phyloP scores from a whole-genome alignment of 2,888 invertebrate species.

The Tachina lurida region DNA sequence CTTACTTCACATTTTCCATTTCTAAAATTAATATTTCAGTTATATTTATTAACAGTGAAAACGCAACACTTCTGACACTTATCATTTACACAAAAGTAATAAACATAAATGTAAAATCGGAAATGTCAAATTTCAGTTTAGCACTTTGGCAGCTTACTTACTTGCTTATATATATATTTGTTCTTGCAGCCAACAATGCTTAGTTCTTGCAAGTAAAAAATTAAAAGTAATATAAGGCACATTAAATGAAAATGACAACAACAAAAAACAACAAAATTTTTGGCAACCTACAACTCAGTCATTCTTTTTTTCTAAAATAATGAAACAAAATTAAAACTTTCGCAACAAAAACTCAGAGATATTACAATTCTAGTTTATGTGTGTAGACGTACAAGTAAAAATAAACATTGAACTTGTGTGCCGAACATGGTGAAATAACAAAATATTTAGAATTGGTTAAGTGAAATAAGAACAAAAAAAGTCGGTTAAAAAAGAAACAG shows the following conservation, averaged over 20 bases:
- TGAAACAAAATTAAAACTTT: not conserved
- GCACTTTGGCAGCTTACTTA: not conserved
- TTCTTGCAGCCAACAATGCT: slow-evolving; percentile 9
- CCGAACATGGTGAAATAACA: slow-evolving; percentile 15
- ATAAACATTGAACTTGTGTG: slow-evolving; percentile 25
- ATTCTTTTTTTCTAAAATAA: not conserved
- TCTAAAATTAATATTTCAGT: not conserved
- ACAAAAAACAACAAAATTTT: slow-evolving; percentile 33
- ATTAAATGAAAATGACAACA: slow-evolving; percentile 6
- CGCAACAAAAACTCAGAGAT: slow-evolving; percentile 13
- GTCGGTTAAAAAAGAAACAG: slow-evolving; percentile 20
- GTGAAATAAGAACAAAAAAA: slow-evolving; percentile 17
- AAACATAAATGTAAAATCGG: slow-evolving; percentile 39
- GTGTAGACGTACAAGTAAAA: not conserved
- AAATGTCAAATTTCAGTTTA: slow-evolving; percentile 59
- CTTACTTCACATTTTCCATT: not conserved
- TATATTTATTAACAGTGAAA: not conserved
- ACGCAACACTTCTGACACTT: slow-evolving; percentile 16
- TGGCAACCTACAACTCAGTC: slow-evolving; percentile 36
- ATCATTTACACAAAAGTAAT: slow-evolving; percentile 39
- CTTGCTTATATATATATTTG: not conserved
- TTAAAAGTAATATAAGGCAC: slow-evolving; percentile 37
- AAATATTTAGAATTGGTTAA: slow-evolving; percentile 59
- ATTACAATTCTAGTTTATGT: not conserved
- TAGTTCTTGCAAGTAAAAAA: slow-evolving; percentile 5